Percentiles rank a stretch among this genome's conserved stretches.
Conservation (phyloP, 2,113 vertebrate genomes). For the Phodopus roborovskii region DNA sequence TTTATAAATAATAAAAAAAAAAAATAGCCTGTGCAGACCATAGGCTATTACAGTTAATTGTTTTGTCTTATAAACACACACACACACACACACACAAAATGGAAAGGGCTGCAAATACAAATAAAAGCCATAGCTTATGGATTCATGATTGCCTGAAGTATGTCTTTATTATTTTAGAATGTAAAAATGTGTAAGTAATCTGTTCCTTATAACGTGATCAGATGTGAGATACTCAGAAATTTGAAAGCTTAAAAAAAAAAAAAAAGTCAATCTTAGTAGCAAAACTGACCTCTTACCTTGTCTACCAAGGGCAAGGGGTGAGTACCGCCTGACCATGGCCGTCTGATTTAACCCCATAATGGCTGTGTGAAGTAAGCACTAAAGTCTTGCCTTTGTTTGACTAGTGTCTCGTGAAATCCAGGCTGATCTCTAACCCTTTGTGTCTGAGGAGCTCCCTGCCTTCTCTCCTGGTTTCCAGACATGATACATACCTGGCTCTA, state of each 20-base stretch:
- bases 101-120: neutral
- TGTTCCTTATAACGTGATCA: slow-evolving; percentile 15
- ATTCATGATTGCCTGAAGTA: neutral
- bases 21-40: neutral
- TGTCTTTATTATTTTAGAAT: slow-evolving; percentile 34
- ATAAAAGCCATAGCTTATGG: neutral
- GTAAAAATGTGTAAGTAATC: slow-evolving; percentile 45
- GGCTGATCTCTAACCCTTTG: neutral
- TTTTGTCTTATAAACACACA: neutral
- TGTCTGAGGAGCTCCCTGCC: neutral
- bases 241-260: slow-evolving; percentile 31
- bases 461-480: neutral
- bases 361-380: neutral
- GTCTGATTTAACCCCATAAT: neutral
- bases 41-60: neutral
- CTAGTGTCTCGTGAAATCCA: neutral
- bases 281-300: neutral
- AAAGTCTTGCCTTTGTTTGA: neutral
- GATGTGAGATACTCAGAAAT: neutral
- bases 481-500: neutral
- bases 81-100: too few relatives aligned
- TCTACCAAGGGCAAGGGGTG: neutral
- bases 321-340: neutral
- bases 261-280: neutral
- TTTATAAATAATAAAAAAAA: neutral